Conservation (phyloP, 2,888 invertebrate genomes). For the Mycalesis mineus region DNA sequence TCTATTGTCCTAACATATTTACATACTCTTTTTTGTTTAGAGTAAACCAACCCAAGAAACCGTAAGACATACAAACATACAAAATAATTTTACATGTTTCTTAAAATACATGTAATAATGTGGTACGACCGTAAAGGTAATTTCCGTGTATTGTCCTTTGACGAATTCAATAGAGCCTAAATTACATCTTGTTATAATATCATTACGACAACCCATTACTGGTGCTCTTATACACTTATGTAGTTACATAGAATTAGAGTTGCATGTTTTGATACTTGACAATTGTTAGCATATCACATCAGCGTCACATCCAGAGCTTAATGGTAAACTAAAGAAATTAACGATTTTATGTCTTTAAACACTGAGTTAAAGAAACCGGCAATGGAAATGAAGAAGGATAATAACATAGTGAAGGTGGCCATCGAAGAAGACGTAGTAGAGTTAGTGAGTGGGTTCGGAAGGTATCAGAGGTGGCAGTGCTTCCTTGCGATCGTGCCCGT, state of each 20-base stretch:
- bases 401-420: slow-evolving; percentile 19
- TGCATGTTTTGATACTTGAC: background rate
- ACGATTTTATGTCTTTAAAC: background rate
- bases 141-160: background rate
- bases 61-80: background rate
- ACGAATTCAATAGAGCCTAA: background rate
- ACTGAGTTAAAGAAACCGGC: background rate
- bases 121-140: background rate
- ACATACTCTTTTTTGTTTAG: too few species aligned
- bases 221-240: background rate
- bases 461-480: slow-evolving; percentile 63
- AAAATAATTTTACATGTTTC: background rate
- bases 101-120: background rate
- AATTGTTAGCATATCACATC: background rate
- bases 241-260: background rate
- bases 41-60: too few species aligned
- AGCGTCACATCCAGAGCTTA: background rate
- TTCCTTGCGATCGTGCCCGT: slow-evolving; percentile 62
- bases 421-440: slow-evolving; percentile 22
- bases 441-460: slow-evolving; percentile 60
- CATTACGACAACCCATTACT: background rate
- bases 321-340: background rate
- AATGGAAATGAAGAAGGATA: slow-evolving; percentile 14
- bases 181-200: background rate
- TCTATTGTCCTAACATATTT: too few species aligned